Evolutionary conservation across 2,888 invertebrate species (phyloP), one percentile per base, ranked within the genome.

Genomic region (Mythimna loreyi): DNA sequence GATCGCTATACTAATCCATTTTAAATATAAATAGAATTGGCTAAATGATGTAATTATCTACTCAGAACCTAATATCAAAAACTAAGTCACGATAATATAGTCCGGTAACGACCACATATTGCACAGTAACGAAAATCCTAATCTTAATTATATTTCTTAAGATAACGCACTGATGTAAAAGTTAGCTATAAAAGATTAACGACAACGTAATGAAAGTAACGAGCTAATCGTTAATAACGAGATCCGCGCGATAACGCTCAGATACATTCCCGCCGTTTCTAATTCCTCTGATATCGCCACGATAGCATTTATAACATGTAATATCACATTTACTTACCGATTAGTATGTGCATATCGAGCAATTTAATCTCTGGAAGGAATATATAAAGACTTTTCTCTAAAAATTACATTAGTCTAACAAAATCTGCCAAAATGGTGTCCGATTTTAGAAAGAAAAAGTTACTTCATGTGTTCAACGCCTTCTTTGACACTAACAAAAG

Each of bases 401-500:
- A 30, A 33, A 7, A 7, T 60, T 62, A 62, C 49, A 77, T 75
- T 74, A 79, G 58, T 75, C 45, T n/a, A 33, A 43, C 25, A 67
- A 64, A 60, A 71, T 45, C 58, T 61, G 55, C 16, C 97, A 94
- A 92, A 89, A 95, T 95, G 94, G 97, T 98, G 92, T 98, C 98
- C 80, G 98, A 98, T 85, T 98, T 98, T 94, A 97, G 98, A 91
- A 98, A 97, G 96, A 98, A 98, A 96, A 98, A 98, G 93, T 97
- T 98, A 47, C 96, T 98, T 82, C 98, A 98, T 93, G 97, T 98
- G 67, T 98, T 98, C 96, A 97, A 97, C 90, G 97, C 98, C 57
- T 98, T 98, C 95, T 98, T 98, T 87, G 99, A 99, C 96, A 97
- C 97, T 81, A 98, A 99, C 93, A 97, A 97, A 89, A 98, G 98